Conservation (phyloP, 30 jellyfish, hydroid and myxozoan genomes). For the Aurelia coerulea region DNA sequence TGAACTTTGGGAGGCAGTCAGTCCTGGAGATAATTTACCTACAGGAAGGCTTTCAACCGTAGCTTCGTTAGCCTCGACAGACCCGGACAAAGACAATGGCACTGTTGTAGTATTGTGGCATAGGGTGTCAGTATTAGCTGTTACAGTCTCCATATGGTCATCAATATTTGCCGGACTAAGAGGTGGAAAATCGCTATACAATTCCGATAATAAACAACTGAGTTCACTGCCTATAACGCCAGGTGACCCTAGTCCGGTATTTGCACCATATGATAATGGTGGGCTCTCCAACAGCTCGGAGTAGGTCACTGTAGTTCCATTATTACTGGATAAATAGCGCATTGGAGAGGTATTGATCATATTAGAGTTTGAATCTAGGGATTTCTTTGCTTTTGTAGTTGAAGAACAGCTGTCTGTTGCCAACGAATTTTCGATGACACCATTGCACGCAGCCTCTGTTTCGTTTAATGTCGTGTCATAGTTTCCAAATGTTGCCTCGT, state of each 20-base stretch:
- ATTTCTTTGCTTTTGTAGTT: neutral
- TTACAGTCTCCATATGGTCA: constrained; percentile 48
- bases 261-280: constrained; percentile 5
- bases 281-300: constrained; percentile 23
- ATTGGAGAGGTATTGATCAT: neutral
- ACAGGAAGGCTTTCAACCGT: neutral
- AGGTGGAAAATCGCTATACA: constrained; percentile 59
- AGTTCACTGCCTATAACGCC: constrained; percentile 61
- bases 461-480: too few species aligned
- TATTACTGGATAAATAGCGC: neutral
- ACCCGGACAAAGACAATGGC: neutral
- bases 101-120: constrained; percentile 7
- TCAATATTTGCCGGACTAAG: constrained; percentile 42
- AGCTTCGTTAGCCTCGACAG: neutral
- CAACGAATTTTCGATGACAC: neutral
- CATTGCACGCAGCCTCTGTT: neutral
- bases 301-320: neutral
- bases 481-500: too few species aligned
- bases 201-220: constrained; percentile 44
- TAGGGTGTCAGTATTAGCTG: neutral
- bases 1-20: too few species aligned
- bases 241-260: constrained; percentile 36
- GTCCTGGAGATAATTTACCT: neutral
- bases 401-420: neutral
- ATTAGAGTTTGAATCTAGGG: constrained; percentile 13